Percentiles rank a stretch among this genome's conserved stretches.
phyloP scores from a whole-genome alignment of 2,113 vertebrate genomes.

The Dolichallabes microphthalmus region DNA sequence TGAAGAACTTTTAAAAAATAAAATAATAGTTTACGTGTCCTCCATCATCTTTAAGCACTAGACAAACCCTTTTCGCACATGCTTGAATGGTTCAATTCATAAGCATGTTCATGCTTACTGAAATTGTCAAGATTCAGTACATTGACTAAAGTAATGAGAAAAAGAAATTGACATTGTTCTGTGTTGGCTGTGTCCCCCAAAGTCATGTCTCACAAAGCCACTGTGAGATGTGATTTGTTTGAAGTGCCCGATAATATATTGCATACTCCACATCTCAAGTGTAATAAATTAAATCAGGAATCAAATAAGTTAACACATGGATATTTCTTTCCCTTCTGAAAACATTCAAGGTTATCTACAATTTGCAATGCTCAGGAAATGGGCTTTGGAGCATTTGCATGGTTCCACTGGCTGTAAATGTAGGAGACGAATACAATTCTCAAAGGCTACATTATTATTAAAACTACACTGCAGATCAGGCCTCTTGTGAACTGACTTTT shows the following conservation, averaged over 20 bases:
- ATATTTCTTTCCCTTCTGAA: constrained; percentile 12
- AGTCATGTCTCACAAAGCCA: constrained; percentile 33
- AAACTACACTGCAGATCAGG: neutral
- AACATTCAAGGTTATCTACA: constrained; percentile 37
- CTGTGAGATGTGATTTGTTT: constrained; percentile 32
- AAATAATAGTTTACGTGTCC: neutral
- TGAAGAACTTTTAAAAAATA: neutral
- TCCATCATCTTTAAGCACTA: constrained; percentile 53
- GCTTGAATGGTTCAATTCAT: constrained; percentile 59
- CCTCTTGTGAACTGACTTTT: neutral
- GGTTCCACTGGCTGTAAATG: constrained; percentile 16
- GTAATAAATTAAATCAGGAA: constrained; percentile 35
- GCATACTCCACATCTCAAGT: constrained; percentile 48
- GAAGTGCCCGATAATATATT: constrained; percentile 36
- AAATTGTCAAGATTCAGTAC: constrained; percentile 56
- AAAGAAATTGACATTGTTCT: constrained; percentile 54
- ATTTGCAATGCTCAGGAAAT: constrained; percentile 10
- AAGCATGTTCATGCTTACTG: constrained; percentile 49
- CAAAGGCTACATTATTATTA: neutral
- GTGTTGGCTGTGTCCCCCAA: constrained; percentile 45
- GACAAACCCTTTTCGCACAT: constrained; percentile 60
- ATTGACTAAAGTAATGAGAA: constrained; percentile 50
- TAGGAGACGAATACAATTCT: neutral
- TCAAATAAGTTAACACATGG: constrained; percentile 39
- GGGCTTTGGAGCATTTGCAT: constrained; percentile 17